Base-by-base conservation (phyloP, 2,888 invertebrate species). In the Pachliopta kotzebuea region DNA sequence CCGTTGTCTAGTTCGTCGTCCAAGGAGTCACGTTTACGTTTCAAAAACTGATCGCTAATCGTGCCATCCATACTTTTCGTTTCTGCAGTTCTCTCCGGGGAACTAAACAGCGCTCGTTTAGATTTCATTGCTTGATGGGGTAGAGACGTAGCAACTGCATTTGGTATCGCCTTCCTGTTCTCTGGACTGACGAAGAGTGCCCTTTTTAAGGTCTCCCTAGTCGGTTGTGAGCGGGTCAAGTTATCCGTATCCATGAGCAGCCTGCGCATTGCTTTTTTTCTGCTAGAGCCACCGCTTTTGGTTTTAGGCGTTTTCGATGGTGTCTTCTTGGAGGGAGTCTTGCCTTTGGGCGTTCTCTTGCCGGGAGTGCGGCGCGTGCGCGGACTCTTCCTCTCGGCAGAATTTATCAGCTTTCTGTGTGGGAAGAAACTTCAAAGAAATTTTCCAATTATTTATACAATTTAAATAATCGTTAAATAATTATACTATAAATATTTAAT, bases 131-230 rank as follows among this genome's bases (percentile, higher is more conserved):
- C 74, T 74, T 92, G 76, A 74, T 88, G 62, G 71, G 93, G 75
- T 75, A 93, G 78, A 62, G 88, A 85, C 68, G 91, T 62, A 75
- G 90, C 77, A 71, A 92, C 64, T 64, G 81, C 63, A 63, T 70
- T 60, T 4, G 83, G 79, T 7, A 81, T 59, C 42, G 83, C 61
- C 74, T 86, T 76, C 72, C 83, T 84, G 67, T 90, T 92, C 70
- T 92, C 93, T 1, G 96, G 96, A 77, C 96, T 96, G 72, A 95
- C 93, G 73, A 96, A 96, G 2, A 96, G 81, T 0, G 96, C 96
- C 63, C 96, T 90, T 72, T 95, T 96, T 0, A 94, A 91, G 0
- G 93, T 92, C 76, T 94, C 94, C 23, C 93, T 81, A 0, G 93
- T 85, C 3, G 89, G 86, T 68, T 88, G 88, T 0, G 86, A 80